Base-by-base conservation (phyloP, 2,113 vertebrate species). In the Dromaius novaehollandiae region DNA sequence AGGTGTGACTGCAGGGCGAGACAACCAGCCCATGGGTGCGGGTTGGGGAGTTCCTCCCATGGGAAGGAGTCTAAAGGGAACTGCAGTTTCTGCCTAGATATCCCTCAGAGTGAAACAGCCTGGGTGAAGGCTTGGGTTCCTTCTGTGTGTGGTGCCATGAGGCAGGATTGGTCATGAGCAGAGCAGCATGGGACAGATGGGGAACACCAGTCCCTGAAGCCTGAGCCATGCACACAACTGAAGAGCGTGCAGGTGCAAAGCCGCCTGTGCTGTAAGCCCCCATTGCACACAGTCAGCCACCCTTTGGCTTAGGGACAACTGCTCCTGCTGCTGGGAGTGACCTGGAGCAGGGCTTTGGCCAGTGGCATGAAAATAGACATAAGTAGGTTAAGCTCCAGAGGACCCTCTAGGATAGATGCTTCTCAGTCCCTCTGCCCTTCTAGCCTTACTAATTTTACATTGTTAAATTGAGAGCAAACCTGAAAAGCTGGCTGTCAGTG, bases 1-100 rank as follows among this genome's bases (percentile, higher is more conserved):
- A 60, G 28, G 4, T 0, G 0, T 66, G 21, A 64, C 25, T 26
- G 2, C 3, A 5, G 11, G 10, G 78, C 82, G 18, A 34, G 15
- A 0, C 0, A 1, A 32, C 5, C 69, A 68, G 40, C 40, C 64
- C 2, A 0, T 7, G 55, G 42, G 21, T 13, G 64, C 28, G 6
- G 38, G 38, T 38, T 38, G 38, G 38, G 38, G 38, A 38, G 38
- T 38, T 38, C 38, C 38, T 38, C 38, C 38, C 38, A 38, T 36
- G 61, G 50, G 25, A 78, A 20, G 36, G 28, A 40, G 70, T 26
- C 74, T 58, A 36, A 42, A 82, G n/a, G 13, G 24, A 93, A 36
- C 4, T 58, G 22, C 13, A 25, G 3, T 12, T 76, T 82, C 55
- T 82, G 10, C 61, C 11, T 5, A 9, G n/a, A 26, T 69, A 15